phyloP scores from a whole-genome alignment of 2,888 invertebrate species.

The Trachelus tabidus region DNA sequence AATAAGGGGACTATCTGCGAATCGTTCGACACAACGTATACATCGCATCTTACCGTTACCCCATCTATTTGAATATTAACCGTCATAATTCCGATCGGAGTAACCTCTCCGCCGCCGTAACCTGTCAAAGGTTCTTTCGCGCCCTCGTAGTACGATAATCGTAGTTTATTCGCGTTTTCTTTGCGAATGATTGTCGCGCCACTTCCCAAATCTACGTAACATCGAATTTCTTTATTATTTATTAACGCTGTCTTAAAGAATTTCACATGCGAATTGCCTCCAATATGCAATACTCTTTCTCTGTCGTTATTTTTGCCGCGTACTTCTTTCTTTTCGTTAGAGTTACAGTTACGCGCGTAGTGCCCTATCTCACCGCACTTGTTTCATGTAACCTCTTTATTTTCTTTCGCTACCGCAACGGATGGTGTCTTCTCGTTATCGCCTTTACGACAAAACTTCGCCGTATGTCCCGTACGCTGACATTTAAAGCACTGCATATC shows the following conservation, averaged over 20 bases:
- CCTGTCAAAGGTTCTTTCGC: conserved; percentile 9
- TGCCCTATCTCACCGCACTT: conserved; percentile 10
- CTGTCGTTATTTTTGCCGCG: background rate
- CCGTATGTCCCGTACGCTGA: conserved; percentile 14
- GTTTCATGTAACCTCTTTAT: conserved; percentile 8
- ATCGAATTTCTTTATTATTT: conserved; percentile 5
- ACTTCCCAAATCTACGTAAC: conserved; percentile 14
- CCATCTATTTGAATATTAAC: conserved; percentile 21
- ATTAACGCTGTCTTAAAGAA: conserved; percentile 16
- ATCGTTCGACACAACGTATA: conserved; percentile 34
- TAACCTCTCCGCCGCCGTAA: conserved; percentile 21
- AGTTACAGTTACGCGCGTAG: conserved; percentile 11
- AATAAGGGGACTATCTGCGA: conserved; percentile 34
- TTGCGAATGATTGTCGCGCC: conserved; percentile 8
- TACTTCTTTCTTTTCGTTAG: conserved; percentile 5
- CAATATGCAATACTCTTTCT: conserved; percentile 12
- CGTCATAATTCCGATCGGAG: conserved; percentile 22
- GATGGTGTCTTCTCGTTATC: background rate
- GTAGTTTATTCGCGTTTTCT: conserved; percentile 10
- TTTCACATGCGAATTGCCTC: conserved; percentile 13
- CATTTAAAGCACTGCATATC: conserved; percentile 10
- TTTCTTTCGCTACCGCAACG: background rate
- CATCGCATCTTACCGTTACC: conserved; percentile 17
- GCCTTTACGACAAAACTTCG: conserved; percentile 11
- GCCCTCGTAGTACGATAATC: conserved; percentile 6